Evolutionary conservation across 2,113 vertebrate genomes (phyloP), one percentile per base, ranked within the genome.

Genomic region (Pseudorectes ferrugineus): DNA sequence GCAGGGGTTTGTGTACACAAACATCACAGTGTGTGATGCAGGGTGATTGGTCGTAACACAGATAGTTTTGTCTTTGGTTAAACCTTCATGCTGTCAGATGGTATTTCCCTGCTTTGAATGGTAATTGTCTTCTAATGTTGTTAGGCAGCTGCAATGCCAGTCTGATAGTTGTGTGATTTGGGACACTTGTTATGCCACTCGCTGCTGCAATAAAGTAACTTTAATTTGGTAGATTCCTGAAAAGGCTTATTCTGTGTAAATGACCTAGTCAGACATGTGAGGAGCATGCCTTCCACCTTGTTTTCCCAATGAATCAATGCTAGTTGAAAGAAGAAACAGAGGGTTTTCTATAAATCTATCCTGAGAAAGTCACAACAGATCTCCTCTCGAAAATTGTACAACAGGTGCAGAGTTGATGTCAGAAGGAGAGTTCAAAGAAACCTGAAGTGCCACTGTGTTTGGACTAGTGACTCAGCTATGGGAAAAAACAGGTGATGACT

Each of bases 41-140:
- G 45, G 12, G 29, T 1, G 8, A 70, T 61, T 28, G 2, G 0
- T 8, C 46, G 42, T 62, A 80, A 49, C 0, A 0, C 16, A 31
- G 45, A 28, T 12, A 85, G 63, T 57, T 83, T 68, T 72, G 38
- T 61, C n/a, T 70, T 63, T 51, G 42, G 29, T 76, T 79, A 88
- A 89, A 61, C 46, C 10, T 74, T 58, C 67, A 38, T 62, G 71
- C 59, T 92, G 63, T 78, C 63, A 77, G 43, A 67, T 51, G 26
- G 9, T 36, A 35, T 57, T 73, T 92, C 43, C 46, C 59, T 86
- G 28, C 65, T 93, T 72, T 46, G 35, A 66, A 73, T 26, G 14
- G 42, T 49, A 80, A 85, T 85, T 77, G 8, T 35, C 88, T 88
- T 68, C 54, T 79, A 73, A 85, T 38, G 36, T 55, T 66, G 25